These are phyloP conservation scores for Smutsia gigantea DNA, from an alignment of 2,797 vertebrate species.

Conservation along the genomic window DNA sequence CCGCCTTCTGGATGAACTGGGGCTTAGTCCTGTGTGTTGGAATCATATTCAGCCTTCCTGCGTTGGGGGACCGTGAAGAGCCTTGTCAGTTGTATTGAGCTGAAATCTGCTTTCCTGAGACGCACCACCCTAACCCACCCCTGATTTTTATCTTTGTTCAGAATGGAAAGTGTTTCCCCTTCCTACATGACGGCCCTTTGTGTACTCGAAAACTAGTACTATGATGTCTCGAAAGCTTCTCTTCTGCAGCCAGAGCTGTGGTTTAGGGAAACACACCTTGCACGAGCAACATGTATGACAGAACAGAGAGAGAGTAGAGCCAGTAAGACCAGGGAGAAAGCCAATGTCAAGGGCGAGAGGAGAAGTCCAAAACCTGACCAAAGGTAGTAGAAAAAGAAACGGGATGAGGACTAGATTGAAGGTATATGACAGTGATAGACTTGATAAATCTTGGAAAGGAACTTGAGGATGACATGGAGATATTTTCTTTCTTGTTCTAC, in stretches of 20 bases:
- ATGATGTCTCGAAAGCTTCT: neutral
- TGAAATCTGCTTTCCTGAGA: neutral
- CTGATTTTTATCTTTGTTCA: neutral
- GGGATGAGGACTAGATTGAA: neutral
- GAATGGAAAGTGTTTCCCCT: neutral
- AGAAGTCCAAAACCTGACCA: neutral
- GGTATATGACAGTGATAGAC: neutral
- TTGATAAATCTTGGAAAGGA: neutral
- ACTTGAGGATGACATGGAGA: neutral
- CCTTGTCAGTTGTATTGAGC: neutral
- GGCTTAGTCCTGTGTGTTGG: neutral
- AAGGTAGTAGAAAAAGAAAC: neutral
- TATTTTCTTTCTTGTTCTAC: neutral
- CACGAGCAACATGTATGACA: neutral
- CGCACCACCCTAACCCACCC: neutral
- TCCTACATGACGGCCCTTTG: neutral
- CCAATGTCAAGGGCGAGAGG: neutral
- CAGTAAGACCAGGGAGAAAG: neutral
- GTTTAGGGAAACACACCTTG: neutral
- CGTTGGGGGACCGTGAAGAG: neutral
- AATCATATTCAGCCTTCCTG: neutral
- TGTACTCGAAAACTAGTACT: neutral
- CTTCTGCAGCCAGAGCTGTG: constrained; percentile 14
- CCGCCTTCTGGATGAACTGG: neutral
- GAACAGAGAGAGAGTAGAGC: neutral